phyloP scores from a whole-genome alignment of 2,113 vertebrate genomes.

The Pollimyrus isidori region DNA sequence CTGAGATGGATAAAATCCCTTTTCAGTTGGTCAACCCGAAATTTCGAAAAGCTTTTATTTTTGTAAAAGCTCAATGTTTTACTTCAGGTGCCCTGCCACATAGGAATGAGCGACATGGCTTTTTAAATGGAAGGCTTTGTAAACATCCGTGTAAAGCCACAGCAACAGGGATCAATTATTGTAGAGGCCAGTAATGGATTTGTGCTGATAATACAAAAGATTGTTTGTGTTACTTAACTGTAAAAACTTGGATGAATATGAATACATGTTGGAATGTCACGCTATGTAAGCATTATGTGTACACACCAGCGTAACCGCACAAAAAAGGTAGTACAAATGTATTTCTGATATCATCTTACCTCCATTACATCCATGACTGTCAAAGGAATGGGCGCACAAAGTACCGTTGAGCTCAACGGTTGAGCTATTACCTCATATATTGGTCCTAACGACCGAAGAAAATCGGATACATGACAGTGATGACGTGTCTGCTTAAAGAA shows the following conservation, averaged over 20 bases:
- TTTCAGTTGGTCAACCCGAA: background rate
- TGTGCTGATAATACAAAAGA: background rate
- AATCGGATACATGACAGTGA: background rate
- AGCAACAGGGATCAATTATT: background rate
- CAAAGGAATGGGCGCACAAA: background rate
- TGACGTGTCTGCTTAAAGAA: background rate
- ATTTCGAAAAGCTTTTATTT: background rate
- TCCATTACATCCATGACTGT: background rate
- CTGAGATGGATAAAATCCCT: background rate
- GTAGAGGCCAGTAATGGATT: background rate
- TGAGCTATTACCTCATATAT: slow-evolving; percentile 4
- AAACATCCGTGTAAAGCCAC: background rate
- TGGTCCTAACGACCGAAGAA: background rate
- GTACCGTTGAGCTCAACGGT: background rate
- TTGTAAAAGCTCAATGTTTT: background rate
- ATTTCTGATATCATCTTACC: background rate
- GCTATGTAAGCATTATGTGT: background rate
- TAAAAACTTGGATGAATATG: background rate
- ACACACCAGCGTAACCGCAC: background rate
- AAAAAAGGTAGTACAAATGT: background rate
- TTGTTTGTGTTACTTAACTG: background rate
- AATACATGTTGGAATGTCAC: background rate
- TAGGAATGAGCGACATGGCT: background rate
- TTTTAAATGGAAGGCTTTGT: background rate
- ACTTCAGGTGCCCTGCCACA: background rate